Percentiles rank a stretch among this genome's conserved stretches.
phyloP scores from a whole-genome alignment of 2,888 invertebrate species.

The Aporophyla lueneburgensis region DNA sequence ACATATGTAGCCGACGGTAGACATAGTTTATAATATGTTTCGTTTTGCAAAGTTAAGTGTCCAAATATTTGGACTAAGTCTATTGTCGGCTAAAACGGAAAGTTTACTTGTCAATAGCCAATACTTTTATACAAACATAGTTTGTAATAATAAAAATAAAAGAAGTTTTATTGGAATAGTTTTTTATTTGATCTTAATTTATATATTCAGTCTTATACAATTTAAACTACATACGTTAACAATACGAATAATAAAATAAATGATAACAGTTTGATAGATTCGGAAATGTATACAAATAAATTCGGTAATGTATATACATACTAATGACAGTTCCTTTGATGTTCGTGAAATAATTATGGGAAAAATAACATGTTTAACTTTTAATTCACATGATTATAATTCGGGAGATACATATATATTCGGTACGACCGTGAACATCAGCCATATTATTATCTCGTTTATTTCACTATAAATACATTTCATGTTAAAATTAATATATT shows the following conservation, averaged over 20 bases:
- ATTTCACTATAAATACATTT: no score
- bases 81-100: neutral
- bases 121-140: conserved; percentile 26
- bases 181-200: conserved; percentile 23
- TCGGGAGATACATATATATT: no score
- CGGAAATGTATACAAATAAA: neutral
- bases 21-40: neutral
- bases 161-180: neutral
- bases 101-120: conserved; percentile 20
- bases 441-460: no score
- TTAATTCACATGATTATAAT: no score
- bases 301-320: no score
- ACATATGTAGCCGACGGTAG: neutral
- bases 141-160: conserved; percentile 39
- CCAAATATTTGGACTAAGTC: neutral
- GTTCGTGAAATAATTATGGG: neutral
- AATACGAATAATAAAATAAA: neutral
- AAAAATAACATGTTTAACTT: no score
- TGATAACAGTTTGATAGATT: neutral
- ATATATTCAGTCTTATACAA: conserved; percentile 38
- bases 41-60: neutral
- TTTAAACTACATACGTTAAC: neutral
- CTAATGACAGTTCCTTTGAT: neutral
- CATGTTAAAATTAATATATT: no score
- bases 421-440: no score